Conservation (phyloP, 2,113 vertebrate species). For the Anolis sagrei region DNA sequence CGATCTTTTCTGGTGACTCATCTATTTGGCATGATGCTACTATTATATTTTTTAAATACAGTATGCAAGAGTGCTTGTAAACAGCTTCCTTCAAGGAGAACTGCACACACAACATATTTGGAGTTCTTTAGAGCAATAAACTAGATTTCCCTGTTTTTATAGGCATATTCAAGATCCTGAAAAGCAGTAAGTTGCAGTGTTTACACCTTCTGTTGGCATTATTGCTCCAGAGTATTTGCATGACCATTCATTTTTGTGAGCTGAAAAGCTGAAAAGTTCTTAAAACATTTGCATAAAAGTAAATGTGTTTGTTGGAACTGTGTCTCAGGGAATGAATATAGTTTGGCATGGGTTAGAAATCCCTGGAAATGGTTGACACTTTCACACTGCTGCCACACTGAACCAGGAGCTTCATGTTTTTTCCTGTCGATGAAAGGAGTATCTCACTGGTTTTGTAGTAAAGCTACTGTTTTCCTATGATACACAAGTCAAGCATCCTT, state of each 20-base stretch:
- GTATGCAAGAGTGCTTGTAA: conserved; percentile 67
- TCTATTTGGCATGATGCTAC: conserved; percentile 72
- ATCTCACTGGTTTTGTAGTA: background rate
- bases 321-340: background rate
- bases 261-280: background rate
- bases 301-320: background rate
- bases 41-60: conserved; percentile 69
- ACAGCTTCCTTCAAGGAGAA: conserved; percentile 69
- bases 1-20: conserved; percentile 68
- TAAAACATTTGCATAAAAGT: background rate
- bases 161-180: conserved; percentile 49
- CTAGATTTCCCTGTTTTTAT: conserved; percentile 45
- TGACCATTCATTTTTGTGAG: conserved; percentile 33
- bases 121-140: conserved; percentile 65
- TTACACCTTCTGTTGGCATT: conserved; percentile 38
- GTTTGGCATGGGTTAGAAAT: background rate
- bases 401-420: background rate
- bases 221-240: conserved; percentile 50
- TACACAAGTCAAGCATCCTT: background rate
- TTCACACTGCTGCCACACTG: background rate
- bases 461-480: background rate
- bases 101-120: conserved; percentile 61
- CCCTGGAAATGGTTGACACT: background rate
- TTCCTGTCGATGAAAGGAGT: background rate
- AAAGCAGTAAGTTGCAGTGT: conserved; percentile 57